Conservation (phyloP, 2,888 invertebrate genomes). For the Ochlodes sylvanus region DNA sequence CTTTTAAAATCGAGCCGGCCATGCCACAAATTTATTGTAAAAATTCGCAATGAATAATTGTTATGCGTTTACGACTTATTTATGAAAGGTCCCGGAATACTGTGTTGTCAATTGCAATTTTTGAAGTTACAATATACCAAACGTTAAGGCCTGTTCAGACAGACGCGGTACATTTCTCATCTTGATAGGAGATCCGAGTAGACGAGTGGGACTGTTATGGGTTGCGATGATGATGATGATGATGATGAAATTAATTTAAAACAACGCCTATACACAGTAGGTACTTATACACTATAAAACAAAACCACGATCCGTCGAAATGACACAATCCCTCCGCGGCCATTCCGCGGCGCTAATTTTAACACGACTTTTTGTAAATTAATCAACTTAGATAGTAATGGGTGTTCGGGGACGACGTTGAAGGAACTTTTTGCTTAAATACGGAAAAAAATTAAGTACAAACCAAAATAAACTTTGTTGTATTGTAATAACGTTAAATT, state of each 20-base stretch:
- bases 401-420: constrained; percentile 2
- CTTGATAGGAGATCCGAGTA: too few relatives aligned
- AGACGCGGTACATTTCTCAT: too few relatives aligned
- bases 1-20: not conserved
- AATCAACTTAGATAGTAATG: constrained; percentile 23
- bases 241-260: too few relatives aligned
- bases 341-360: constrained; percentile 18
- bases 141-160: too few relatives aligned
- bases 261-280: too few relatives aligned
- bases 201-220: too few relatives aligned
- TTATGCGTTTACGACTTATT: not conserved
- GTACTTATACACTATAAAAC: too few relatives aligned
- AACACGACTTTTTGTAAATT: constrained; percentile 29
- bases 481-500: not conserved
- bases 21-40: not conserved
- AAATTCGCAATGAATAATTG: not conserved
- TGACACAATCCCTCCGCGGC: constrained; percentile 8
- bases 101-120: too few relatives aligned
- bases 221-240: not conserved
- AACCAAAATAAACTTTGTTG: not conserved
- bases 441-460: not conserved
- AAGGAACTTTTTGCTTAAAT: not conserved
- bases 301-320: not conserved
- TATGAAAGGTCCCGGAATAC: too few relatives aligned
- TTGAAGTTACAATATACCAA: too few relatives aligned